Conservation (phyloP, 2,113 vertebrate species). For the Ptychochromis oligacanthus region DNA sequence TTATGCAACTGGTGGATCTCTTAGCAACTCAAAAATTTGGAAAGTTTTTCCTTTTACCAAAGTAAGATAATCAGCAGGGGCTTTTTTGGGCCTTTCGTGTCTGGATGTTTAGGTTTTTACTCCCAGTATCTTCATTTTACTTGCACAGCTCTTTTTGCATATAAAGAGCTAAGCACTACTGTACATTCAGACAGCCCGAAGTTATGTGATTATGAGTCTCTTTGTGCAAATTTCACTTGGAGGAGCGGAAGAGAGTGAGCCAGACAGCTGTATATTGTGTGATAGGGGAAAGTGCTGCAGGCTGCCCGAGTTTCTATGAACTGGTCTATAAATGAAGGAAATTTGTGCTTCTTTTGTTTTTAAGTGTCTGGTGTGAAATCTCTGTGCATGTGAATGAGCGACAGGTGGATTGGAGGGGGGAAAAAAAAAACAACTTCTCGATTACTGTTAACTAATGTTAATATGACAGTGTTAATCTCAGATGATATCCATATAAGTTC, state of each 20-base stretch:
- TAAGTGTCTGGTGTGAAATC: not conserved
- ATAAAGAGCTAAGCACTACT: not conserved
- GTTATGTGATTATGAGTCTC: constrained; percentile 27
- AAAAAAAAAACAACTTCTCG: too few relatives aligned
- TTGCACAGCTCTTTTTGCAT: not conserved
- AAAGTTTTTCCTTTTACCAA: too few relatives aligned
- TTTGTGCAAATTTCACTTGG: not conserved
- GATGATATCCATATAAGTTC: too few relatives aligned
- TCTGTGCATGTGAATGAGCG: not conserved
- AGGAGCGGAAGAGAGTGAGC: not conserved
- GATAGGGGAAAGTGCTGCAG: constrained; percentile 6
- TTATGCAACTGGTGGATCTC: constrained; percentile 25
- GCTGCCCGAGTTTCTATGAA: constrained; percentile 12
- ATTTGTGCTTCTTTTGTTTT: constrained; percentile 1
- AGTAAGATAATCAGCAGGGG: not conserved
- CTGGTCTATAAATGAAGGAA: not conserved
- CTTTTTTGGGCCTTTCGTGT: not conserved
- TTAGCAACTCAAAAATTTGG: not conserved
- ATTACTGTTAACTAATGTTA: too few relatives aligned
- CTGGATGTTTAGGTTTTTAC: not conserved
- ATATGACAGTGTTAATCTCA: too few relatives aligned
- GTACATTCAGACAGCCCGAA: constrained; percentile 17
- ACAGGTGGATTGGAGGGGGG: too few relatives aligned
- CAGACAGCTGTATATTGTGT: constrained; percentile 21
- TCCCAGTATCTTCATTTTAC: not conserved